Evolutionary conservation across 2,797 vertebrate genomes (phyloP).

Genomic region (Schizopygopsis pylzovi): DNA sequence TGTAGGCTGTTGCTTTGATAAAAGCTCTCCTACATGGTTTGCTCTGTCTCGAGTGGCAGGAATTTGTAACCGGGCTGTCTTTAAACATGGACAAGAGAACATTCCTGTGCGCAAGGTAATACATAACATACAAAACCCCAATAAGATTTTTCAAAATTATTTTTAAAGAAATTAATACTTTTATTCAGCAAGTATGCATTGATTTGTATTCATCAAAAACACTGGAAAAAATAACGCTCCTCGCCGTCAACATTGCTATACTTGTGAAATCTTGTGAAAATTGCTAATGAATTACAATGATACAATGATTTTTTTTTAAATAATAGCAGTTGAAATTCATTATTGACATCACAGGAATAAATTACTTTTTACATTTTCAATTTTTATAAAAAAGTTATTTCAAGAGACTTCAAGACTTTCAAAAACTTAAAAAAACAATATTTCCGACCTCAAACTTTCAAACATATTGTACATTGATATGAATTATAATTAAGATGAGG

Average conservation of each 20-base stretch:
- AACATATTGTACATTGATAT: neutral
- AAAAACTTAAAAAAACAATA: neutral
- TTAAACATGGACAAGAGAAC: slow-evolving; percentile 85
- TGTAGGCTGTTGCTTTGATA: slow-evolving; percentile 88
- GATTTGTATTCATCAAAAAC: neutral
- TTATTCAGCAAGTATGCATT: neutral
- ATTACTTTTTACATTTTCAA: neutral
- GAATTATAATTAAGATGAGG: neutral
- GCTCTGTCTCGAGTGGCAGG: slow-evolving; percentile 85
- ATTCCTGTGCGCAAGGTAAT: slow-evolving; percentile 85
- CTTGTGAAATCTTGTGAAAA: no score
- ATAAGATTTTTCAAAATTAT: neutral
- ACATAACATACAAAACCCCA: neutral
- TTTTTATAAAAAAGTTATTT: neutral
- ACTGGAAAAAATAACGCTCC: neutral
- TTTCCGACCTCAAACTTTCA: neutral
- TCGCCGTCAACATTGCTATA: neutral
- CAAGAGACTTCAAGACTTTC: neutral
- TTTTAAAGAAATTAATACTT: neutral
- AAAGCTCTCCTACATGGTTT: slow-evolving; percentile 88
- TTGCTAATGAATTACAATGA: no score
- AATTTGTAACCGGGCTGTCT: slow-evolving; percentile 90
- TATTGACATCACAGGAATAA: neutral
- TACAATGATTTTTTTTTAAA: neutral
- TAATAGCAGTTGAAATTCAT: neutral